Evolutionary conservation across 2,888 invertebrate species (phyloP), one percentile per base, ranked within the genome.

Genomic region (Oxyscelio sp.): DNA sequence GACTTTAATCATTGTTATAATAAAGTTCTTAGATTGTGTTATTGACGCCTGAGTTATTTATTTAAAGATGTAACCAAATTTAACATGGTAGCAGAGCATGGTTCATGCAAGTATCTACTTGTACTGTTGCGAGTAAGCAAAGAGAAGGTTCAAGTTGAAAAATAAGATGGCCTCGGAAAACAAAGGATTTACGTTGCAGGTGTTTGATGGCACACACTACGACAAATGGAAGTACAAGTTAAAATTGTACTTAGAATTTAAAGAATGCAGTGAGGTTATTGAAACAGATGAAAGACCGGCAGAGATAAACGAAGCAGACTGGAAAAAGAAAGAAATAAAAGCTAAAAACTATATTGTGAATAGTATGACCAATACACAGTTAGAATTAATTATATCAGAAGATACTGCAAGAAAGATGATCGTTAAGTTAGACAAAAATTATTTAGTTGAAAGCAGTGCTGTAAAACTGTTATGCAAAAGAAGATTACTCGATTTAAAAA

Each of bases 401-500:
- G 61, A 50, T 45, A 58, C 40, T 66, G 84, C 79, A 0, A 78
- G 58, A 31, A 71, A 71, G 56, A 84, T 86, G 78, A 40, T 86
- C 27, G 70, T 79, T 3, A 86, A 82, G 70, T 45, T 86, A 15
- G 79, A 85, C 17, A 45, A 61, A 56, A 22, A 68, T 58, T 81
- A 66, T 50, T 59, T 81, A 24, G 54, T 68, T 27, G 79, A 86
- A 77, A 83, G 66, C 17, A 86, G 83, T 81, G 81, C 81, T 9
- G 61, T 65, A 40, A 75, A 82, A 63, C 17, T 82, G 24, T 75
- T 73, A 9, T 74, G 58, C 31, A 80, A 85, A 68, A 85, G 74
- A 19, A 86, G 70, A 34, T 58, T 84, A 59, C 58, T 79, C 15
- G 74, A 82, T n/a, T 52, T 86, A 50, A 84, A 82, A 63, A 84